These are phyloP conservation scores for Brachionus angularis DNA, from an alignment of 1,140 invertebrate genomes.

Conservation along the genomic window DNA sequence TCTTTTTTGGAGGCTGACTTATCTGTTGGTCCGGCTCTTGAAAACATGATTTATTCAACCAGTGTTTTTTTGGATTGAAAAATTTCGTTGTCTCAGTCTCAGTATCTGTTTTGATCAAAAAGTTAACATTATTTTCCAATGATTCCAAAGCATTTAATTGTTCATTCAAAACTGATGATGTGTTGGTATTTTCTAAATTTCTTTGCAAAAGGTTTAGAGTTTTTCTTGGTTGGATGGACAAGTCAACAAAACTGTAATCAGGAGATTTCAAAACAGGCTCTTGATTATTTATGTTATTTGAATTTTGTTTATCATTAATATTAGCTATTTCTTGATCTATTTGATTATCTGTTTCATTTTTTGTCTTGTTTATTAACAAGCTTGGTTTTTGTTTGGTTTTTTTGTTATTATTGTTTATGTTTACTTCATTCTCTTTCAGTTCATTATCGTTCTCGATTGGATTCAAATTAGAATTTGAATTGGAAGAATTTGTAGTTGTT, in stretches of 20 bases:
- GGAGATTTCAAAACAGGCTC: neutral
- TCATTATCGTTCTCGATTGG: too few species aligned
- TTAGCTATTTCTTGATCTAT: slow-evolving; percentile 14
- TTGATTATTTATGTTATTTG: neutral
- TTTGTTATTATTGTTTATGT: slow-evolving; percentile 13
- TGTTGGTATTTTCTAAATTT: neutral
- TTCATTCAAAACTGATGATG: too few species aligned
- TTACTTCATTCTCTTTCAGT: neutral
- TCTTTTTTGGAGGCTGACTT: slow-evolving; percentile 18
- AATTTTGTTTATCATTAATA: slow-evolving; percentile 5
- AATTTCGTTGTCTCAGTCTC: too few species aligned
- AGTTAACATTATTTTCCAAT: slow-evolving; percentile 17
- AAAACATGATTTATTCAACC: neutral
- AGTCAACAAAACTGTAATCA: slow-evolving; percentile 21
- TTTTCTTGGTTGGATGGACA: neutral
- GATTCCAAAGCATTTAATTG: neutral
- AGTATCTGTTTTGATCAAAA: neutral
- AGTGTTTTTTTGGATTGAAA: slow-evolving; percentile 31
- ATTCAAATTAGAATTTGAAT: too few species aligned
- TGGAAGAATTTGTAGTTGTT: too few species aligned
- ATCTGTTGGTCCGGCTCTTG: neutral
- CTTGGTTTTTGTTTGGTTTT: neutral
- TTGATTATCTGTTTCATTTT: neutral
- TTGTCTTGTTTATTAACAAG: neutral
- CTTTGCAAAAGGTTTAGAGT: neutral